These are phyloP conservation scores for Esperia sulphurella DNA, from an alignment of 2,888 invertebrate genomes.

Conservation along the genomic window DNA sequence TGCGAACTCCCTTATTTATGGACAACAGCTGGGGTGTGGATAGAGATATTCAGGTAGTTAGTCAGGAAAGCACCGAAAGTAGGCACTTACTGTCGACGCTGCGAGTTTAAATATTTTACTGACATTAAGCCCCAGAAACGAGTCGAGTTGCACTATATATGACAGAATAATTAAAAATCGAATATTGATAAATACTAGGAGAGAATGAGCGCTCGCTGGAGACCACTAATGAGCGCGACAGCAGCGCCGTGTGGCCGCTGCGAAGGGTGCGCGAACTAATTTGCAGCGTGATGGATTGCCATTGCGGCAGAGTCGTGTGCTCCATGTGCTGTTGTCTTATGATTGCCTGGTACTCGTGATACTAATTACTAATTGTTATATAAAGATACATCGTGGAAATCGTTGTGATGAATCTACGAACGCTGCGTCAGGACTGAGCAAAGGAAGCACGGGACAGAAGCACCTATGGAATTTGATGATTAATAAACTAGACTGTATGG, in stretches of 20 bases:
- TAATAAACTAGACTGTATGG: too few relatives aligned
- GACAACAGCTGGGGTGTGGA: slow-evolving; percentile 1
- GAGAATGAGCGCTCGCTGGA: slow-evolving; percentile 37
- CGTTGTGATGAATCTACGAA: too few relatives aligned
- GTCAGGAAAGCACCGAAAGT: not conserved
- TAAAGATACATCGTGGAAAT: too few relatives aligned
- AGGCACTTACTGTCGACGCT: too few relatives aligned
- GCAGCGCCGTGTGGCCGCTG: slow-evolving; percentile 60
- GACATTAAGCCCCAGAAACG: too few relatives aligned
- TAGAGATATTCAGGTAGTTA: slow-evolving; percentile 4
- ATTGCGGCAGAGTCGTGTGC: slow-evolving; percentile 26
- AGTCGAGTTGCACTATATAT: not conserved
- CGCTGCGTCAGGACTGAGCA: too few relatives aligned
- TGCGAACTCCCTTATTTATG: slow-evolving; percentile 58
- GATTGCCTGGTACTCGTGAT: slow-evolving; percentile 30
- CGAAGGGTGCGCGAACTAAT: slow-evolving; percentile 67
- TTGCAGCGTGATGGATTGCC: slow-evolving; percentile 67
- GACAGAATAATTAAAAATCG: slow-evolving; percentile 15
- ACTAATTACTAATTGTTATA: slow-evolving; percentile 28
- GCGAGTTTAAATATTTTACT: too few relatives aligned
- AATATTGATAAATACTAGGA: slow-evolving; percentile 42
- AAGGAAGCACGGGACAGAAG: too few relatives aligned
- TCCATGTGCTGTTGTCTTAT: slow-evolving; percentile 34
- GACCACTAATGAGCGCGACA: slow-evolving; percentile 73
- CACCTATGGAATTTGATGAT: too few relatives aligned